These are phyloP conservation scores for Clinocottus analis DNA, from an alignment of 2,113 vertebrate genomes.

Conservation along the genomic window DNA sequence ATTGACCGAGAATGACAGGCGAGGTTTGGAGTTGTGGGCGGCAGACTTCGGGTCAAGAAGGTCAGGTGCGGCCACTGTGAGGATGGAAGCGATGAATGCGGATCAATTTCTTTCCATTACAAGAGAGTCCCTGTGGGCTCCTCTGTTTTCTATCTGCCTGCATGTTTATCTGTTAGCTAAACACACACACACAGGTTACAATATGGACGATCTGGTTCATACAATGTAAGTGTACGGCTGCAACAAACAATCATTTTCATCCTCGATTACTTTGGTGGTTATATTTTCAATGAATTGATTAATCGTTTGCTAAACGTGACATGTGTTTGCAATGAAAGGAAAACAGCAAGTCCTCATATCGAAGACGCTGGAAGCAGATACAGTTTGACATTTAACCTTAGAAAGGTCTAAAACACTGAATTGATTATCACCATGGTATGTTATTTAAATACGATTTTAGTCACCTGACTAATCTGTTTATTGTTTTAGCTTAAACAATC, in stretches of 20 bases:
- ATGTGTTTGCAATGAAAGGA: background rate
- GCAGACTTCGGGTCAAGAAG: constrained; percentile 98
- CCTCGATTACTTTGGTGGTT: background rate
- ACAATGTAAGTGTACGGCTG: background rate
- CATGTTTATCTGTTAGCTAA: background rate
- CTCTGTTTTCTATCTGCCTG: background rate
- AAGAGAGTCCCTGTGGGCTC: background rate
- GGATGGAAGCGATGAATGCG: constrained; percentile 42
- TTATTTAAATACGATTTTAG: background rate
- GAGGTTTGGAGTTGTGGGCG: constrained; percentile 94
- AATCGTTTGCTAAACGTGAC: background rate
- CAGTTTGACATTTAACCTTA: background rate
- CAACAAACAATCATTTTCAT: background rate
- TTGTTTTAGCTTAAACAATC: background rate
- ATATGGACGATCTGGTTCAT: background rate
- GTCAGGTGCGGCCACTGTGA: constrained; percentile 96
- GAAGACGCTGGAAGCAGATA: background rate
- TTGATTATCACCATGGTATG: background rate
- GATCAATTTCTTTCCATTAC: constrained; percentile 3
- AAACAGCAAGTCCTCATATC: background rate
- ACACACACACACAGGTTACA: background rate
- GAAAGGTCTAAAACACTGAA: background rate
- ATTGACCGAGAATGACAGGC: constrained; percentile 94
- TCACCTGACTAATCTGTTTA: background rate
- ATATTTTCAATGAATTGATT: background rate